Evolutionary conservation across 2,113 vertebrate species (phyloP), one percentile per base, ranked within the genome.

Genomic region (Cyanoderma ruficeps): DNA sequence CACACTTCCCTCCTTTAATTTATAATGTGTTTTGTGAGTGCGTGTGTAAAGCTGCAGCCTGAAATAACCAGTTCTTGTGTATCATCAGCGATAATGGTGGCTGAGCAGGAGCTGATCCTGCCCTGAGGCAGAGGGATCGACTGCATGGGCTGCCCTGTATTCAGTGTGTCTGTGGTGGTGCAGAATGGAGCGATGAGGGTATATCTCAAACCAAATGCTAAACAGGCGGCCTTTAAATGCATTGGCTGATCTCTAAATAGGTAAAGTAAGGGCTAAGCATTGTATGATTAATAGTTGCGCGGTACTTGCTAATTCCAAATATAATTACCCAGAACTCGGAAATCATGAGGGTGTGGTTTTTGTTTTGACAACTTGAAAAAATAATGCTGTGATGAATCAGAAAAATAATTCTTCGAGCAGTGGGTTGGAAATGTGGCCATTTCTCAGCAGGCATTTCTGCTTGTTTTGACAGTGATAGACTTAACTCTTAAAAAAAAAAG

Each of bases 291-390:
- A 82, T 90, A 60, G 87, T 69, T 92, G 81, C 50, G 16, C 10
- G 5, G 63, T 63, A 47, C 81, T 81, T 64, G 91, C 70, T 95
- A 87, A 90, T 89, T 87, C 88, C 41, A 56, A 49, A 41, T 61
- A 47, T 93, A 93, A 95, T 87, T 94, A 82, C 88, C 79, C 63
- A 83, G 93, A 96, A 82, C 95, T 92, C 87, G 88, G 96, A 96
- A 96, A 92, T 93, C n/a, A 42, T 86, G 95, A 94, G 97, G 97
- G 97, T 95, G 97, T 97, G 97, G 94, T 95, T 87, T 97, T 98
- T 97, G 94, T 97, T 97, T 97, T 94, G 93, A 97, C 94, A 96
- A 93, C 81, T 91, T 82, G 78, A 84, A 86, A 92, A 94, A 86
- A 96, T 94, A 93, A 78, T 14, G 61, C 95, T 74, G 0, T 30